These are phyloP conservation scores for Callipepla californica DNA, from an alignment of 2,113 vertebrate species.

Conservation along the genomic window DNA sequence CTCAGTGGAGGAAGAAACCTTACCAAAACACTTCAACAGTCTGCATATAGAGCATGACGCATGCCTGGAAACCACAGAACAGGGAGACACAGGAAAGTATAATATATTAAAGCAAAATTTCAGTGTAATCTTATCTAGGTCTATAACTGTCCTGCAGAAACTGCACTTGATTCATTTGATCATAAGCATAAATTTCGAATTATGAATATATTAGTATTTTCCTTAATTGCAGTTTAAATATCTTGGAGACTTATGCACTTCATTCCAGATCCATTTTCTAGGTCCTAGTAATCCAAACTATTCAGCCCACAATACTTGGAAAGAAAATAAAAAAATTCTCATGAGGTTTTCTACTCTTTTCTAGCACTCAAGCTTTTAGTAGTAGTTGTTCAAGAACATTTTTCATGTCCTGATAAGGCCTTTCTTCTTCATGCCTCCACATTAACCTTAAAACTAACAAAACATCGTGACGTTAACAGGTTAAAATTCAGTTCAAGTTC, in stretches of 20 bases:
- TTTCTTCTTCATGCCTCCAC: neutral
- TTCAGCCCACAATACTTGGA: neutral
- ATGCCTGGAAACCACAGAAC: neutral
- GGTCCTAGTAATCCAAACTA: neutral
- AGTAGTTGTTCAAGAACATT: neutral
- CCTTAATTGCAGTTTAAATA: neutral
- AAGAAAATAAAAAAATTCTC: neutral
- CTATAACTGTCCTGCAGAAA: neutral
- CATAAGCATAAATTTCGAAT: neutral
- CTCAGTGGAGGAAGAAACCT: neutral
- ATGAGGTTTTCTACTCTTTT: neutral
- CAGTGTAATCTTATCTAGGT: neutral
- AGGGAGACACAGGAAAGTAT: neutral
- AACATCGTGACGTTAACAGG: neutral
- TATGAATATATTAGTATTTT: neutral
- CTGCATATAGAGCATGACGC: neutral
- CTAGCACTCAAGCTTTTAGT: neutral
- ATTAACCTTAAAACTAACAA: neutral
- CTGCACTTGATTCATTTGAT: neutral
- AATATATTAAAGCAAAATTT: neutral
- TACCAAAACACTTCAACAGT: neutral
- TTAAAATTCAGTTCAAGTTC: neutral
- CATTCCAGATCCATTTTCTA: neutral
- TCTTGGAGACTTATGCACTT: fast-evolving
- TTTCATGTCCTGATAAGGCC: neutral